Percentiles rank a stretch among this genome's conserved stretches.
Evolutionary conservation across 2,797 vertebrate species (phyloP).

Genomic region (Salmo trutta): DNA sequence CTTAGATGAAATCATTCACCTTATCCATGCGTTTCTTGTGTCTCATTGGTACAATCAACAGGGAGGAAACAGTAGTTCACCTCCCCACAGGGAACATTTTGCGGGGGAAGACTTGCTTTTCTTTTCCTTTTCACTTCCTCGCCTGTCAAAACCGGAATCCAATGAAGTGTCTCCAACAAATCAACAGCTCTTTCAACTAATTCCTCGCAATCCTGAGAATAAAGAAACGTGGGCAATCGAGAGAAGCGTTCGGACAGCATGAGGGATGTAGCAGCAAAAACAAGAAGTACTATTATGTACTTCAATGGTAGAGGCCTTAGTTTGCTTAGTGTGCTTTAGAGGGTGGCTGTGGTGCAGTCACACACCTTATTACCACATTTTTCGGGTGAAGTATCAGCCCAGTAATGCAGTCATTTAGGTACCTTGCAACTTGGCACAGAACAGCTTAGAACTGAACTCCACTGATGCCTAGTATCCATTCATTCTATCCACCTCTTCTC

Average conservation of each 20-base stretch:
- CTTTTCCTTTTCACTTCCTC: constrained; percentile 11
- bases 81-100: constrained; percentile 36
- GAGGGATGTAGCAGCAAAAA: too few species aligned
- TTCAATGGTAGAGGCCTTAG: too few species aligned
- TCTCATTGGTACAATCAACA: constrained; percentile 41
- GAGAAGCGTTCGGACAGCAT: neutral
- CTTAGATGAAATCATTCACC: constrained; percentile 40
- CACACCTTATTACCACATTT: neutral
- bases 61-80: constrained; percentile 17
- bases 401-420: neutral
- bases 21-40: constrained; percentile 32
- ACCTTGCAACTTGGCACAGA: neutral
- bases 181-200: constrained; percentile 14
- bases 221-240: neutral
- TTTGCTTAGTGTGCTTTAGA: neutral
- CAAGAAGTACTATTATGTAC: too few species aligned
- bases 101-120: constrained; percentile 10
- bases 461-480: neutral
- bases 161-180: constrained; percentile 15
- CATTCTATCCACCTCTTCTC: neutral
- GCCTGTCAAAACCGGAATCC: constrained; percentile 45
- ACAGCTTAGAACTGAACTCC: neutral
- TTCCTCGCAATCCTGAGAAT: neutral
- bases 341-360: neutral
- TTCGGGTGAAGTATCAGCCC: neutral